Evolutionary conservation across 2,113 vertebrate species (phyloP), one percentile per base, ranked within the genome.

Genomic region (Rhagologus leucostigma): DNA sequence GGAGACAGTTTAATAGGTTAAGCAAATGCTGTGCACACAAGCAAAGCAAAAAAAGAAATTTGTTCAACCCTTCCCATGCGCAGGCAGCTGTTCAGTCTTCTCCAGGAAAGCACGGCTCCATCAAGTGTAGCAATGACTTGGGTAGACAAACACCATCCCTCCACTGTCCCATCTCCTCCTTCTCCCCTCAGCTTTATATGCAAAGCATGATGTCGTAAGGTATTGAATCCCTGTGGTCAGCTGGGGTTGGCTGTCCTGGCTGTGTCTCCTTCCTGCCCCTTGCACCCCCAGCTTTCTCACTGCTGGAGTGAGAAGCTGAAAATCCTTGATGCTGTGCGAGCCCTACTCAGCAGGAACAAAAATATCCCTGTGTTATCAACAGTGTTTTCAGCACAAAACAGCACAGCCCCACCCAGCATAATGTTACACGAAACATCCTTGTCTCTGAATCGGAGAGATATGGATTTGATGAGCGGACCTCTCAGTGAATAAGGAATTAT

Each of bases 21-120:
- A 73, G 6, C 8, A 53, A 67, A 67, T 53, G 9, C 10, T 57
- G 39, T 13, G 15, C 30, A 20, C 30, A 32, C 18, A 47, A 74
- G 9, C 21, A 79, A 73, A 59, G 24, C 29, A 49, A 22, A 49
- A 49, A 37, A 59, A 17, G 23, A 19, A 39, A 53, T 53, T 14
- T 16, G 1, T 47, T 41, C 12, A 41, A 22, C 3, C 3, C n/a
- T 73, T 60, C 12, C 39, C 22, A 47, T 17, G 7, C 0, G 0
- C 44, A 23, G 29, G 8, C 16, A 74, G 19, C 4, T 52, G 12
- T 59, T 65, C 21, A 73, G 12, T 17, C n/a, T 41, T 16, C 8
- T 10, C 11, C 9, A 59, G 44, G 29, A 73, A 59, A 41, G 9
- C 5, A 33, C 1, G 4, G 8, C 9, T 59, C 11, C 7, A 15